Conservation (phyloP, 2,888 invertebrate genomes). For the Periphyllus acericola region DNA sequence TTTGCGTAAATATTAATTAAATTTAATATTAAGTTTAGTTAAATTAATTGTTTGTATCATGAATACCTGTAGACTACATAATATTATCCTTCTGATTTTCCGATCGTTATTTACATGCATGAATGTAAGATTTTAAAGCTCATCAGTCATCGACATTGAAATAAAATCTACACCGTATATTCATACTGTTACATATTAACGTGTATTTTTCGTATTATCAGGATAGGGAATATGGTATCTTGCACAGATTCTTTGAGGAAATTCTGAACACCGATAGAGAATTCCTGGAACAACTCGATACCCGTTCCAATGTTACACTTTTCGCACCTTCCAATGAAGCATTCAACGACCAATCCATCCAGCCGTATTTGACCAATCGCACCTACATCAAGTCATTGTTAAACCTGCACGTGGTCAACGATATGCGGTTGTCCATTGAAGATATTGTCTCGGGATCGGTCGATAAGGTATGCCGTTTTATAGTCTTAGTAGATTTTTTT, state of each 20-base stretch:
- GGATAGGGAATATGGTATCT: constrained; percentile 79
- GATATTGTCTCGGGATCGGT: constrained; percentile 41
- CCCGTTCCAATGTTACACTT: constrained; percentile 80
- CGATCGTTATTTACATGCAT: too few relatives aligned
- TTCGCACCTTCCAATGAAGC: constrained; percentile 92
- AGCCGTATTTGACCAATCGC: constrained; percentile 75
- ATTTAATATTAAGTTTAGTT: too few relatives aligned
- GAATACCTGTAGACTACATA: too few relatives aligned
- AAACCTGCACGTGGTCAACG: constrained; percentile 79
- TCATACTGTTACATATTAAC: constrained; percentile 9
- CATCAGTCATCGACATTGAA: too few relatives aligned
- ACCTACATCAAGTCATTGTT: constrained; percentile 80
- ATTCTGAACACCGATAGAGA: constrained; percentile 81
- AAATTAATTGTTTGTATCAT: too few relatives aligned
- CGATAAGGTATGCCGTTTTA: constrained; percentile 29
- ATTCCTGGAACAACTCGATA: constrained; percentile 78
- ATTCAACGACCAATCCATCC: constrained; percentile 79
- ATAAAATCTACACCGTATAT: too few relatives aligned
- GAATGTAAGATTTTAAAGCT: too few relatives aligned
- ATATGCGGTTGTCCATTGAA: constrained; percentile 51
- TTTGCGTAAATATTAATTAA: neutral
- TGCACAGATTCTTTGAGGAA: constrained; percentile 84
- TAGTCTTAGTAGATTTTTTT: neutral
- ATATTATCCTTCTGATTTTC: too few relatives aligned
- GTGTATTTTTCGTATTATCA: constrained; percentile 66